Conservation (phyloP, 1,140 invertebrate species). For the Pararge aegeria region DNA sequence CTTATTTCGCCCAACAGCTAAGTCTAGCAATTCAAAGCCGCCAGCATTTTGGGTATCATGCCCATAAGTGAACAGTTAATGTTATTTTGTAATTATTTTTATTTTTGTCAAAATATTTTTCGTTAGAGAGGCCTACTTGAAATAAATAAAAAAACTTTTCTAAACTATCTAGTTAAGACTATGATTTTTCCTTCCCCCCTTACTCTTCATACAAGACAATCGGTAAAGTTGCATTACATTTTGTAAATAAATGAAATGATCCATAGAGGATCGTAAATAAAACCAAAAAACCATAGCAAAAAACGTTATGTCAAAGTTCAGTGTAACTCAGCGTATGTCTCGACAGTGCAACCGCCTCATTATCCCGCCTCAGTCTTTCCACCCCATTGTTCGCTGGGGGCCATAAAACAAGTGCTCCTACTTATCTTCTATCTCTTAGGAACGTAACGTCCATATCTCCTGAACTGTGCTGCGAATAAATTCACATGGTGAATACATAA, state of each 20-base stretch:
- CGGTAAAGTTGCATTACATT: neutral
- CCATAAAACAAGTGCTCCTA: neutral
- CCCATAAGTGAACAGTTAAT: too few species aligned
- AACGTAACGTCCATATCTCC: neutral
- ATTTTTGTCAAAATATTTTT: too few species aligned
- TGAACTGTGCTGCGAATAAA: neutral
- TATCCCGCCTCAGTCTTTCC: neutral
- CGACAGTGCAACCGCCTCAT: neutral
- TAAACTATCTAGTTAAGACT: too few species aligned
- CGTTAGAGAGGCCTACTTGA: too few species aligned
- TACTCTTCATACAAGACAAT: too few species aligned
- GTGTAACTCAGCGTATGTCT: neutral
- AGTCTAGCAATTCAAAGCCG: too few species aligned
- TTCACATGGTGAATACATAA: neutral
- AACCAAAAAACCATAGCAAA: conserved; percentile 1
- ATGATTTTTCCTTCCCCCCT: too few species aligned
- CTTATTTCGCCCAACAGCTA: too few species aligned
- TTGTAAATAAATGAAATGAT: too few species aligned
- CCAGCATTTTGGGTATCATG: too few species aligned
- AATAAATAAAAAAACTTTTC: too few species aligned
- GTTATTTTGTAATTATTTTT: too few species aligned
- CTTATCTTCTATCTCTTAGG: neutral
- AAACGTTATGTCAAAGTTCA: conserved; percentile 4
- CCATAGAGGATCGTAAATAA: conserved; percentile 5
- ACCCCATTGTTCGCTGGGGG: neutral